Conservation (phyloP, 2,888 invertebrate species). For the Tillus elongatus region DNA sequence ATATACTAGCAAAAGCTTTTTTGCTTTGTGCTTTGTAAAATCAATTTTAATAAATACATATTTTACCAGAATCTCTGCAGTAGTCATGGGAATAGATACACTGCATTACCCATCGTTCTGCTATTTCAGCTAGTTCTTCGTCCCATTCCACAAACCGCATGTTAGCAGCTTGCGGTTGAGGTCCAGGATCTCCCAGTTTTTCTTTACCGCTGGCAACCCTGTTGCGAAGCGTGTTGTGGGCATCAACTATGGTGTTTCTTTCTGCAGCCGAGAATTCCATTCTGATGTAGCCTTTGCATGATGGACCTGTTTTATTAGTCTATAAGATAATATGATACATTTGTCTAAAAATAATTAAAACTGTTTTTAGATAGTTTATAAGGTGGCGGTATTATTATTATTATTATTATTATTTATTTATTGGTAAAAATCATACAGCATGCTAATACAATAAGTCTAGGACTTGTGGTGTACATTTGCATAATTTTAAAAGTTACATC, state of each 20-base stretch:
- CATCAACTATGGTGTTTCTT: slow-evolving; percentile 36
- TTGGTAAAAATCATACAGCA: too few species aligned
- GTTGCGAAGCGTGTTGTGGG: slow-evolving; percentile 41
- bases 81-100: slow-evolving; percentile 38
- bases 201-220: slow-evolving; percentile 37
- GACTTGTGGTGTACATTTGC: too few species aligned
- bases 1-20: too few species aligned
- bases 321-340: not conserved
- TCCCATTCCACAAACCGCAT: slow-evolving; percentile 40
- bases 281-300: slow-evolving; percentile 28
- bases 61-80: slow-evolving; percentile 37
- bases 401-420: too few species aligned
- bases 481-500: too few species aligned
- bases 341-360: too few species aligned
- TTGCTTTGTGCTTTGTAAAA: too few species aligned
- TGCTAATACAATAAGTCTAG: too few species aligned
- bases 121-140: slow-evolving; percentile 37
- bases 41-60: too few species aligned
- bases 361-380: too few species aligned
- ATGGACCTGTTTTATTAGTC: slow-evolving; percentile 22
- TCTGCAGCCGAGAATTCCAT: slow-evolving; percentile 34
- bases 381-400: too few species aligned
- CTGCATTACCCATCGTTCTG: slow-evolving; percentile 42
- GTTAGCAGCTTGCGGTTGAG: slow-evolving; percentile 38
- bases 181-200: slow-evolving; percentile 35